Percentiles rank a stretch among this genome's conserved stretches.
phyloP scores from a whole-genome alignment of 2,113 vertebrate species.

The Anoplopoma fimbria region DNA sequence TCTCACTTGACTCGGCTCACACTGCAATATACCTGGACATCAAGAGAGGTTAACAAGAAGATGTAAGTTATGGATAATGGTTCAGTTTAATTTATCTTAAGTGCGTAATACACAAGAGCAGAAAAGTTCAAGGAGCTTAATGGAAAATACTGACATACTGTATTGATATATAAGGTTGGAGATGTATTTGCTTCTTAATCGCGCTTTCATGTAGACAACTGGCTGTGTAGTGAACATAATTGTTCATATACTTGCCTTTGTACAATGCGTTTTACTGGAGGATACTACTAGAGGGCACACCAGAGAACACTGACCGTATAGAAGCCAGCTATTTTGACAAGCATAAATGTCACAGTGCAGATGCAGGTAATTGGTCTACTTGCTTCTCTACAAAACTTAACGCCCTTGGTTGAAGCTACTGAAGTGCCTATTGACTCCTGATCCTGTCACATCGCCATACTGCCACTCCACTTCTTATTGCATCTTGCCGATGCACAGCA shows the following conservation, averaged over 20 bases:
- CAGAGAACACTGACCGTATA: background rate
- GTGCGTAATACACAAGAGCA: background rate
- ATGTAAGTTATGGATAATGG: background rate
- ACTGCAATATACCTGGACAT: constrained; percentile 85
- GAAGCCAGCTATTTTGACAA: background rate
- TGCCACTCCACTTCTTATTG: background rate
- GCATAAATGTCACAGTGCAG: background rate
- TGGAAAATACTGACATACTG: background rate
- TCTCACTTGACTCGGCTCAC: constrained; percentile 83
- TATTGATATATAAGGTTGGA: background rate
- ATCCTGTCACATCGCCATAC: too few species aligned
- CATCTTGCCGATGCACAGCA: background rate
- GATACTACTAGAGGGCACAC: background rate
- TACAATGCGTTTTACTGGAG: too few species aligned
- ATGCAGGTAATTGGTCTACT: too few species aligned
- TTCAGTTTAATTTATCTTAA: background rate
- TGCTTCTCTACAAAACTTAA: background rate
- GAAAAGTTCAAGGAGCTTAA: background rate
- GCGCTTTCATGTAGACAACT: too few species aligned
- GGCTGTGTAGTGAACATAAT: too few species aligned
- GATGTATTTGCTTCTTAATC: background rate
- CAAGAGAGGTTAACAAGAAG: background rate
- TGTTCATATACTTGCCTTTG: too few species aligned
- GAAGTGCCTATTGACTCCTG: too few species aligned
- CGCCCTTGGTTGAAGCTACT: background rate